Base-by-base conservation (phyloP, 2,888 invertebrate species). In the Melanotus villosus region DNA sequence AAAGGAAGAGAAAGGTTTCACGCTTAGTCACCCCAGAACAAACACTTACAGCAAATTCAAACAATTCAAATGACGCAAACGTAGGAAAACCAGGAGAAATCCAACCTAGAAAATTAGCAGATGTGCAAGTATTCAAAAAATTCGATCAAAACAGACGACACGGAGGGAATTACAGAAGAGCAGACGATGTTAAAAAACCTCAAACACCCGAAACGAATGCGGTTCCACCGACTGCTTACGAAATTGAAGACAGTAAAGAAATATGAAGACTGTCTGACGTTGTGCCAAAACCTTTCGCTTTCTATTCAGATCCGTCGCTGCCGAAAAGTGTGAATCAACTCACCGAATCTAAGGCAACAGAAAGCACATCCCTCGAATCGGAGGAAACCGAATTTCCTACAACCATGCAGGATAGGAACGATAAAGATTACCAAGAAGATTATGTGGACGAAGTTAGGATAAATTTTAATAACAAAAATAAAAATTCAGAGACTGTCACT, bases 251-350 rank as follows among this genome's bases (percentile, higher is more conserved):
- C 9, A 56, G 23, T n/a, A 60, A 70, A n/a, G 67, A 62, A 32
- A 19, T 73, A 1, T 38, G 59, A 43, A 74, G 77, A 65, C 70
- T 78, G 54, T 72, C 77, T 9, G 81, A 81, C 54, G 71, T 77
- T n/a, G 77, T 80, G 10, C 77, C 77, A 9, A 81, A 81, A 72
- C 80, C 82, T 2, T 76, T 77, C 34, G 66, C 77, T 3, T 82
- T 77, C 70, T 82, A 80, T 56, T 77, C 76, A 3, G 83, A 83
- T 71, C 75, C 79, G 1, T 77, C 76, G 34, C 70, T 83, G 23
- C 79, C 82, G 1, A 73, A 69, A 14, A 76, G 75, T 41, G 75
- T 83, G 2, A 83, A 82, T 64, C 72, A 75, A 56, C 59, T 82
- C n/a, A 77, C 73, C 26, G 77, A 76, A 26, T 5, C 19, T 10